Conservation (phyloP, 1,140 invertebrate genomes). For the Diabrotica virgifera region DNA sequence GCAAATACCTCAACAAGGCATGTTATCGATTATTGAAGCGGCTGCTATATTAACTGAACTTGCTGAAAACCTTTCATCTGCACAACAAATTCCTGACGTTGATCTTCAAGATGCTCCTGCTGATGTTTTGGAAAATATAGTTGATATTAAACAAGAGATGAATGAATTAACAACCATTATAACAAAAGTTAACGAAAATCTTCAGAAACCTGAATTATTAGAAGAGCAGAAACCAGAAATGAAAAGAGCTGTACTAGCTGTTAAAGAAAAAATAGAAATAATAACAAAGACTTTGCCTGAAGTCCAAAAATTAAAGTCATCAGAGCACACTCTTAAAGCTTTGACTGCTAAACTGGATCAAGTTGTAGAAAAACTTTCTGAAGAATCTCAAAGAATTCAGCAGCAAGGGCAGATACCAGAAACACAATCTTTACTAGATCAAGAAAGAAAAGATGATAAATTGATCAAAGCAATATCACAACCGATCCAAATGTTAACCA, state of each 20-base stretch:
- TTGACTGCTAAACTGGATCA: no score
- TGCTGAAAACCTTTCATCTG: no score
- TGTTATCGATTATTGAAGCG: no score
- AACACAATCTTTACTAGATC: neutral
- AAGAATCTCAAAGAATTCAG: neutral
- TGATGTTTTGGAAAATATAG: conserved; percentile 16
- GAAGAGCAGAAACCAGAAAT: conserved; percentile 19
- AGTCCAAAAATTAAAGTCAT: no score
- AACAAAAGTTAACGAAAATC: neutral
- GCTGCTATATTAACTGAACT: no score
- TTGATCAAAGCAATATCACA: no score
- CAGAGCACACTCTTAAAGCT: no score
- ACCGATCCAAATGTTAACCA: no score
- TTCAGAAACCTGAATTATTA: conserved; percentile 11
- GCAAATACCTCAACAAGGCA: no score
- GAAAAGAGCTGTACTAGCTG: conserved; percentile 17
- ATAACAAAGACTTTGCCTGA: no score
- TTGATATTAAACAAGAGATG: conserved; percentile 15
- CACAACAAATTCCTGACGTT: conserved; percentile 8
- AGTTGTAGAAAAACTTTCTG: neutral
- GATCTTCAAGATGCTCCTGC: conserved; percentile 16
- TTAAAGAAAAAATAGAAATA: conserved; percentile 11
- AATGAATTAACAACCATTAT: conserved; percentile 17
- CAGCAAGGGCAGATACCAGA: no score
- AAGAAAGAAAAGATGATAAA: no score